These are phyloP conservation scores for Eclectus roratus DNA, from an alignment of 2,113 vertebrate species.

Conservation along the genomic window DNA sequence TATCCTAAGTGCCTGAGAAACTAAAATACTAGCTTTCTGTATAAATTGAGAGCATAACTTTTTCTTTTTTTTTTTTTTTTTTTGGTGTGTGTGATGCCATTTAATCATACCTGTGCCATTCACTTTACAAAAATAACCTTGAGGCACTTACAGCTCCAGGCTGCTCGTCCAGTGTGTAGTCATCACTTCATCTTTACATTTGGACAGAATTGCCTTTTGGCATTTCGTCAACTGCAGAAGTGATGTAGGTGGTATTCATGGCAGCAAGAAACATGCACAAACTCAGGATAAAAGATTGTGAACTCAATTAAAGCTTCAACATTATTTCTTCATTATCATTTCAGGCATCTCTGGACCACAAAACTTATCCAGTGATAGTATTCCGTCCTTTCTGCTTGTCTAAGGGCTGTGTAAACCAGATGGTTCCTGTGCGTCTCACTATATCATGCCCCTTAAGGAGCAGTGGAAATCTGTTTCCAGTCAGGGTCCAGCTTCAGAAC, in stretches of 20 bases:
- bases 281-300: neutral
- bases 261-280: neutral
- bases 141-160: neutral
- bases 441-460: neutral
- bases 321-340: neutral
- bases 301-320: neutral
- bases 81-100: neutral
- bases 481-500: neutral
- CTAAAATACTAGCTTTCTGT: neutral
- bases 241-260: neutral
- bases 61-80: neutral
- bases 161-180: neutral
- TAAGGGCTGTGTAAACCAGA: neutral
- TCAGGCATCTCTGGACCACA: neutral
- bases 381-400: neutral
- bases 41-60: neutral
- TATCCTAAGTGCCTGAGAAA: neutral
- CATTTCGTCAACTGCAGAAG: neutral
- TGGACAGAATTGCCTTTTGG: neutral
- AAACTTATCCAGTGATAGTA: neutral
- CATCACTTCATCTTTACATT: neutral
- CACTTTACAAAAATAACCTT: neutral
- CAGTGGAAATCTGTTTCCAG: neutral
- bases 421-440: neutral
- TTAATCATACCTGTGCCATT: neutral